These are phyloP conservation scores for Euwallacea similis DNA, from an alignment of 1,140 invertebrate species.

Conservation along the genomic window DNA sequence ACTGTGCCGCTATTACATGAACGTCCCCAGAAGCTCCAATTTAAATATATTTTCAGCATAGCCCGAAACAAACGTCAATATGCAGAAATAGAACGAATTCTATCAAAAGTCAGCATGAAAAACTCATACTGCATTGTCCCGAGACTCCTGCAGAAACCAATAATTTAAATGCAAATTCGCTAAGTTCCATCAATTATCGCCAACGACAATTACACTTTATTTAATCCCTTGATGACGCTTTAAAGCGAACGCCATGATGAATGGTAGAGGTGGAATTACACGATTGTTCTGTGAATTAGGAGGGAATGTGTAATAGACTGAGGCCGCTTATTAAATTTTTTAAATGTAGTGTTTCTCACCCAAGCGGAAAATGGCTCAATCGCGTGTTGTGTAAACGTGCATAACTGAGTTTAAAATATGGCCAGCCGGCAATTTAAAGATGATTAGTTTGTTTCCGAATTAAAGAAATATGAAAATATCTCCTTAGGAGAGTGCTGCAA, in stretches of 20 bases:
- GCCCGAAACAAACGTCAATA: too few relatives aligned
- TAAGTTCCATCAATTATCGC: slow-evolving; percentile 19
- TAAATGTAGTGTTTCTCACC: background rate
- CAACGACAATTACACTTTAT: slow-evolving; percentile 27
- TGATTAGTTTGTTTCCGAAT: too few relatives aligned
- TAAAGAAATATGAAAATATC: too few relatives aligned
- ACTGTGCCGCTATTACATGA: too few relatives aligned
- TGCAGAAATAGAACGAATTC: too few relatives aligned
- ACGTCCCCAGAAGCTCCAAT: too few relatives aligned
- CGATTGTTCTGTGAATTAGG: slow-evolving; percentile 14
- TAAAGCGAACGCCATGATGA: slow-evolving; percentile 23
- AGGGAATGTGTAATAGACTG: slow-evolving; percentile 4
- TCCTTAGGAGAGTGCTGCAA: too few relatives aligned
- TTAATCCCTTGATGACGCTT: slow-evolving; percentile 19
- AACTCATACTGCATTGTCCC: too few relatives aligned
- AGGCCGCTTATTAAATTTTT: slow-evolving; percentile 4
- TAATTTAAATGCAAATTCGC: slow-evolving; percentile 26
- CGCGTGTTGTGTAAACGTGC: background rate
- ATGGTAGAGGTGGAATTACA: slow-evolving; percentile 20
- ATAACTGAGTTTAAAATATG: too few relatives aligned
- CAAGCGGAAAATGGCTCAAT: background rate
- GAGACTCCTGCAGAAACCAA: slow-evolving; percentile 1
- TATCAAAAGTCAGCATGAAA: too few relatives aligned
- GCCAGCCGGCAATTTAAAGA: too few relatives aligned
- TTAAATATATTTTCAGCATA: too few relatives aligned